These are phyloP conservation scores for Cheracebus regulus DNA, from an alignment of 2,797 vertebrate genomes.

Conservation along the genomic window DNA sequence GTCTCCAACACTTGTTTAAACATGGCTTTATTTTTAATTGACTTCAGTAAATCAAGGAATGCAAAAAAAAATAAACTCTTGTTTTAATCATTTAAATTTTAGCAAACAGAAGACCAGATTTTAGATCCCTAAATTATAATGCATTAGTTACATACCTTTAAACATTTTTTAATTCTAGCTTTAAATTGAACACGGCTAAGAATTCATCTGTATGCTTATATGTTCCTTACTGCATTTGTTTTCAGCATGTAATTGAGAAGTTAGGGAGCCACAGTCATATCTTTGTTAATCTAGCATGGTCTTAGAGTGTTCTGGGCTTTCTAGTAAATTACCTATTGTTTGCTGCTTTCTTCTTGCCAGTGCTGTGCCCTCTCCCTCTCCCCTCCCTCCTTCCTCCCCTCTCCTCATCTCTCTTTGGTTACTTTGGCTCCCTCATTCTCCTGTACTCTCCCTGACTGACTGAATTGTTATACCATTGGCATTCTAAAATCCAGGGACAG, in stretches of 20 bases:
- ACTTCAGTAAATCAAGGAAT: slow-evolving; percentile 52
- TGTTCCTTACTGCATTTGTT: slow-evolving; percentile 12
- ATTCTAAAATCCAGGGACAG: slow-evolving; percentile 2
- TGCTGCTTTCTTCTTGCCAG: neutral
- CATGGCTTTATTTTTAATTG: slow-evolving; percentile 71
- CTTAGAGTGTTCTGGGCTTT: neutral
- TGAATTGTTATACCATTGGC: neutral
- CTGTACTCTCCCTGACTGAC: neutral
- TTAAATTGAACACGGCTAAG: slow-evolving; percentile 23
- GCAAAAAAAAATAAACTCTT: slow-evolving; percentile 39
- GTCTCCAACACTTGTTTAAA: slow-evolving; percentile 80
- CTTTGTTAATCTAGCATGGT: neutral
- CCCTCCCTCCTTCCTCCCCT: neutral
- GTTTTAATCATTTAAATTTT: slow-evolving; percentile 51
- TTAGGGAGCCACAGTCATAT: neutral
- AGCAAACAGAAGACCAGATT: slow-evolving; percentile 11
- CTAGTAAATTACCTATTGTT: neutral
- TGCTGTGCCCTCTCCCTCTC: neutral
- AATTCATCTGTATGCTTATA: neutral
- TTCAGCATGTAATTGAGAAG: neutral
- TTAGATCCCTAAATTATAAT: slow-evolving; percentile 37
- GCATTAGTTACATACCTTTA: neutral
- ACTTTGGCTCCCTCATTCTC: neutral
- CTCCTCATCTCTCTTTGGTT: neutral
- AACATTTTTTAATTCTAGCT: neutral